These are phyloP conservation scores for Cnemophilus loriae DNA, from an alignment of 2,113 vertebrate genomes.

Conservation along the genomic window DNA sequence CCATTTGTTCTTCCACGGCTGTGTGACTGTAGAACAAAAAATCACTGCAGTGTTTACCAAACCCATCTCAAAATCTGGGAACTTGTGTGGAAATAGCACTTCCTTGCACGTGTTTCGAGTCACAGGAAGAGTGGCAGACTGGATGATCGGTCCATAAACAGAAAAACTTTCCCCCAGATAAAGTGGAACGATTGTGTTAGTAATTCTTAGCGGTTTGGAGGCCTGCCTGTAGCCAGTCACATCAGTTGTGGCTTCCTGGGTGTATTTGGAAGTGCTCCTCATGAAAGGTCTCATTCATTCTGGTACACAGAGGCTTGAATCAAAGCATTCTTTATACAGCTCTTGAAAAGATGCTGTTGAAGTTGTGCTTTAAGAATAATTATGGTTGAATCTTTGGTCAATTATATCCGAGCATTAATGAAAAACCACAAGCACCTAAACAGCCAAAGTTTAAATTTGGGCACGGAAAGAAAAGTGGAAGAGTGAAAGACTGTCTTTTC, in stretches of 20 bases:
- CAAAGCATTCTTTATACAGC: conserved; percentile 25
- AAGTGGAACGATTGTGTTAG: not conserved
- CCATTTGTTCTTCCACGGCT: not conserved
- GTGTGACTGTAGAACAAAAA: not conserved
- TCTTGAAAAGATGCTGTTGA: conserved; percentile 25
- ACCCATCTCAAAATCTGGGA: not conserved
- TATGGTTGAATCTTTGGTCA: not conserved
- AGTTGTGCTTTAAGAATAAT: conserved; percentile 8
- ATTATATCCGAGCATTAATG: not conserved
- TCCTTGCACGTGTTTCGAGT: conserved; percentile 40
- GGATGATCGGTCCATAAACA: not conserved
- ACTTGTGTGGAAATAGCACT: not conserved
- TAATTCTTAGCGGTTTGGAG: conserved; percentile 12
- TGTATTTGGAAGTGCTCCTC: not conserved
- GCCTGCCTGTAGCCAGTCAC: not conserved
- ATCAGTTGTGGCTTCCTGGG: conserved; percentile 25
- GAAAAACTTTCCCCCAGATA: conserved; percentile 20
- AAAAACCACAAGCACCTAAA: not conserved
- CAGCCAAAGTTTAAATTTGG: not conserved
- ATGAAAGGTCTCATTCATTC: conserved; percentile 48
- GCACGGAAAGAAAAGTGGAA: not conserved
- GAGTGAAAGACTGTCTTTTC: not conserved
- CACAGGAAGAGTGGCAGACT: not conserved
- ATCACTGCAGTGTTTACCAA: not conserved
- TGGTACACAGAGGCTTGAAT: conserved; percentile 2